These are phyloP conservation scores for Hypomesus transpacificus DNA, from an alignment of 2,113 vertebrate genomes.

Conservation along the genomic window DNA sequence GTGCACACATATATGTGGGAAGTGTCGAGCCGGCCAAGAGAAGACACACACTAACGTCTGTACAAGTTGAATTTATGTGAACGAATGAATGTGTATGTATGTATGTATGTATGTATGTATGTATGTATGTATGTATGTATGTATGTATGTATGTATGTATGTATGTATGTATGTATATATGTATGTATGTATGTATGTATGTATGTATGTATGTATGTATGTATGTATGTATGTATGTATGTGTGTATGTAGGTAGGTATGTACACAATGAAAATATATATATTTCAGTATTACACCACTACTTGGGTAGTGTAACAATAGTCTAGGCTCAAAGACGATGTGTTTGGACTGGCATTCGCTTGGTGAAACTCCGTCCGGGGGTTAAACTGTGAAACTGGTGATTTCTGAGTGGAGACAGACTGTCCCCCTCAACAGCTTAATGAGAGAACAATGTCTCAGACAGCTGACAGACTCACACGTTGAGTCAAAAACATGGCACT, in stretches of 20 bases:
- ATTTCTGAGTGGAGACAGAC: conserved; percentile 37
- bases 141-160: too few species aligned
- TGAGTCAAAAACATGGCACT: conserved; percentile 14
- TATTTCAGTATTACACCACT: too few species aligned
- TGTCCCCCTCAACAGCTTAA: conserved; percentile 37
- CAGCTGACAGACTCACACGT: conserved; percentile 12
- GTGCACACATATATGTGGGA: conserved; percentile 5
- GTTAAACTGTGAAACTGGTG: conserved; percentile 6
- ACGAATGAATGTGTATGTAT: not conserved
- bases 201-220: too few species aligned
- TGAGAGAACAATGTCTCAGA: conserved; percentile 39
- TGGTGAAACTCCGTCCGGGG: not conserved
- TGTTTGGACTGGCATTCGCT: not conserved
- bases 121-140: too few species aligned
- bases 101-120: conserved; percentile 8
- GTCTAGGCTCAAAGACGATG: too few species aligned
- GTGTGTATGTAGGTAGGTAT: too few species aligned
- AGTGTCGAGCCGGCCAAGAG: conserved; percentile 26
- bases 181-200: conserved; percentile 4
- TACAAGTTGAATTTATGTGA: not conserved
- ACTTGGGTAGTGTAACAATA: too few species aligned
- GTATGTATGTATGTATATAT: too few species aligned
- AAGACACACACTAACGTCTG: conserved; percentile 31
- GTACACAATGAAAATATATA: too few species aligned
- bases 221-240: too few species aligned